Evolutionary conservation across 2,888 invertebrate species (phyloP).

Genomic region (Esperia sulphurella): DNA sequence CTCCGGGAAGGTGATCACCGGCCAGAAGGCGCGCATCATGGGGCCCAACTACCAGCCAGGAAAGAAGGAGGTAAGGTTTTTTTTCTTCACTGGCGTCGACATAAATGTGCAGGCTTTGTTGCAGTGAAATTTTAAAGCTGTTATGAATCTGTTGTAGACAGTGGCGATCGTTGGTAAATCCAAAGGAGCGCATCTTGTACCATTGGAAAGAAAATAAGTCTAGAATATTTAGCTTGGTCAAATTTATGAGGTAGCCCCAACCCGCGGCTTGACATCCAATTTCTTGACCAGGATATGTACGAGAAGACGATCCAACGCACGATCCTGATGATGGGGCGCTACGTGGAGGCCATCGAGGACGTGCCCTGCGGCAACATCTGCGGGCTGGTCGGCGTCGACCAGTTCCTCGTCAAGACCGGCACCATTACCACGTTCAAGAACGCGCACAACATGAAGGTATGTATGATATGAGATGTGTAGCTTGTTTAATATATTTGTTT

Average conservation of each 20-base stretch:
- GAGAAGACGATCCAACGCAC: constrained; percentile 99
- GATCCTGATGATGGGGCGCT: constrained; percentile 99
- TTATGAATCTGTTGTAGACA: too few relatives aligned
- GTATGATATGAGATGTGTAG: too few relatives aligned
- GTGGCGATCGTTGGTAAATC: too few relatives aligned
- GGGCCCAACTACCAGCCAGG: constrained; percentile 99
- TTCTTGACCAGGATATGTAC: constrained; percentile 85
- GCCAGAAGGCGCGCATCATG: constrained; percentile 98
- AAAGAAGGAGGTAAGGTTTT: constrained; percentile 88
- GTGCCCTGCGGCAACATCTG: constrained; percentile 99
- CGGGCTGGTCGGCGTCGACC: constrained; percentile 99
- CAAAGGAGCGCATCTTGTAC: too few relatives aligned
- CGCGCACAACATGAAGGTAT: constrained; percentile 98
- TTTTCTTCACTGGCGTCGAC: too few relatives aligned
- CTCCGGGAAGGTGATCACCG: constrained; percentile 95
- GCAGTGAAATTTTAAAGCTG: too few relatives aligned
- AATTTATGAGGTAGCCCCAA: too few relatives aligned
- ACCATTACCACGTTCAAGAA: constrained; percentile 99
- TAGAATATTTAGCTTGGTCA: too few relatives aligned
- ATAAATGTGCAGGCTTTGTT: too few relatives aligned
- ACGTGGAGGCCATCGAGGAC: constrained; percentile 99
- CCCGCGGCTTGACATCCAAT: too few relatives aligned
- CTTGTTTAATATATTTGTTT: too few relatives aligned
- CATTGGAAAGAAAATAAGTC: too few relatives aligned
- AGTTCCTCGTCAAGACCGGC: constrained; percentile 99